phyloP scores from a whole-genome alignment of 2,888 invertebrate species.

The Zonitis immaculata region DNA sequence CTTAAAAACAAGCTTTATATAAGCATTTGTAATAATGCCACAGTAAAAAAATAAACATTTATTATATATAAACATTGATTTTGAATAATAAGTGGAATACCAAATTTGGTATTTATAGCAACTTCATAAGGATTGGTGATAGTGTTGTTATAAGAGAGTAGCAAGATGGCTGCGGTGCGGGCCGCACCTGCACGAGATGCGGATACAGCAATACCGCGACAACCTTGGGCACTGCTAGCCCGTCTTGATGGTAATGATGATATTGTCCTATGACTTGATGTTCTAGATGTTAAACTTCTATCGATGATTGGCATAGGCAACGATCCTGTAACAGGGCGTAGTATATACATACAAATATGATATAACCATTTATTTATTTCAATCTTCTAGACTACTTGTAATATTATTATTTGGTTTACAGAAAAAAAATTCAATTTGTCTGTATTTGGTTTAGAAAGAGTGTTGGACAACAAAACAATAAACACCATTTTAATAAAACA shows the following conservation, averaged over 20 bases:
- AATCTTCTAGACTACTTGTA: not conserved
- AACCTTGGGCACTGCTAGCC: constrained; percentile 55
- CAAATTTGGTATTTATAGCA: constrained; percentile 13
- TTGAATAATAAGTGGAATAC: constrained; percentile 14
- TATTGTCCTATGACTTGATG: constrained; percentile 52
- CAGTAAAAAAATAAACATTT: not conserved
- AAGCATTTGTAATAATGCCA: not conserved
- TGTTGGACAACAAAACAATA: not conserved
- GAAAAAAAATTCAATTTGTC: too few relatives aligned
- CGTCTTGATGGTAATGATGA: constrained; percentile 52
- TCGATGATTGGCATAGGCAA: constrained; percentile 56
- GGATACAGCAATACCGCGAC: constrained; percentile 67
- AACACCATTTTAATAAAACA: too few relatives aligned
- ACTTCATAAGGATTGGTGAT: not conserved
- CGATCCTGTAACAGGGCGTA: constrained; percentile 40
- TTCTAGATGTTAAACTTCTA: constrained; percentile 43
- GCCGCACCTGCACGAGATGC: constrained; percentile 90
- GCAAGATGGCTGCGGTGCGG: constrained; percentile 90
- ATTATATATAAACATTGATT: too few relatives aligned
- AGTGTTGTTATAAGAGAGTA: constrained; percentile 74
- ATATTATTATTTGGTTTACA: too few relatives aligned
- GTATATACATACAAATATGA: not conserved
- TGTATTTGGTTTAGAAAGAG: not conserved
- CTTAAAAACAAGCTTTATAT: not conserved
- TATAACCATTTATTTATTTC: not conserved